Evolutionary conservation across 2,888 invertebrate genomes (phyloP).

Genomic region (Saturnia japonica): DNA sequence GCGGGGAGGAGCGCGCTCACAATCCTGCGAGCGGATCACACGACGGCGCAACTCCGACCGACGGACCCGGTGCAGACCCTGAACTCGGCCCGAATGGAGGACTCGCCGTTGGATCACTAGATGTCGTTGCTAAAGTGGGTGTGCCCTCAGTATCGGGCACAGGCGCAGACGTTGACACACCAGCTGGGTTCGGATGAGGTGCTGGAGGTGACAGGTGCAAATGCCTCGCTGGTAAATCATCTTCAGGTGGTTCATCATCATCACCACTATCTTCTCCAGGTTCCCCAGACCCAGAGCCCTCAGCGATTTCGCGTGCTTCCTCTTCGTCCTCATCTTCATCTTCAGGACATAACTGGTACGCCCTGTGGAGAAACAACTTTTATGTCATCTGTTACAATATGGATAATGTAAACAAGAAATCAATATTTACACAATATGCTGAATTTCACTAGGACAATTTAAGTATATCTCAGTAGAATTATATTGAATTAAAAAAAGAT

Average conservation of each 20-base stretch:
- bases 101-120: slow-evolving; percentile 25
- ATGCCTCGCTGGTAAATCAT: slow-evolving; percentile 30
- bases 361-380: slow-evolving; percentile 44
- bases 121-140: slow-evolving; percentile 20
- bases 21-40: slow-evolving; percentile 40
- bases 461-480: background rate
- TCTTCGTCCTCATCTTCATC: slow-evolving; percentile 78
- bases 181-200: background rate
- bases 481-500: background rate
- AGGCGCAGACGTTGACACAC: background rate
- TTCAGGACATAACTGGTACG: slow-evolving; percentile 75
- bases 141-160: background rate
- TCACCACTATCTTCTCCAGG: slow-evolving; percentile 53
- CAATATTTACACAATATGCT: background rate
- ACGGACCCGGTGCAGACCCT: slow-evolving; percentile 27
- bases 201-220: slow-evolving; percentile 28
- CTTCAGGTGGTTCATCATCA: slow-evolving; percentile 41
- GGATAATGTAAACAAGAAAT: background rate
- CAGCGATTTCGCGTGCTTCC: slow-evolving; percentile 54
- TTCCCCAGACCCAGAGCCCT: slow-evolving; percentile 55
- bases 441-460: background rate
- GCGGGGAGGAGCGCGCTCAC: slow-evolving; percentile 34
- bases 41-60: slow-evolving; percentile 25
- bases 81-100: slow-evolving; percentile 19
- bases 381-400: background rate